These are phyloP conservation scores for Gymnogyps californianus DNA, from an alignment of 2,113 vertebrate species.

Conservation along the genomic window DNA sequence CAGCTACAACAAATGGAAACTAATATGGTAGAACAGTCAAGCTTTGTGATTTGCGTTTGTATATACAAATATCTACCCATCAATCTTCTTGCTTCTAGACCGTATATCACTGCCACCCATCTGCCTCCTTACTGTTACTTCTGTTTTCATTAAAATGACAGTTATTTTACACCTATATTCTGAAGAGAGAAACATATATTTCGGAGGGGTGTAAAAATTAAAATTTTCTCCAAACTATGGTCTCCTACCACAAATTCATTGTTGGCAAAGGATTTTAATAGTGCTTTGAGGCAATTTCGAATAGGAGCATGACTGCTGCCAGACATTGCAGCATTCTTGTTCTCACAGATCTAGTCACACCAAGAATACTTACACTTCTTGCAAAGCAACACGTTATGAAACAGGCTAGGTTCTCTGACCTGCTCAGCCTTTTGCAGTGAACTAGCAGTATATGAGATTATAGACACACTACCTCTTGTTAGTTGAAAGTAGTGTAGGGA, in stretches of 20 bases:
- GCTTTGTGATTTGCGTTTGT: slow-evolving; percentile 56
- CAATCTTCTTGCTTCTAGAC: slow-evolving; percentile 21
- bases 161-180: slow-evolving; percentile 46
- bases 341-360: not conserved
- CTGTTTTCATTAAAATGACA: slow-evolving; percentile 31
- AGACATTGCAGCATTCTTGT: not conserved
- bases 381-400: not conserved
- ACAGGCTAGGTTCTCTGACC: not conserved
- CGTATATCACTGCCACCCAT: not conserved
- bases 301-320: not conserved
- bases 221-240: not conserved
- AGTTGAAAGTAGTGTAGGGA: not conserved
- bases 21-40: slow-evolving; percentile 72
- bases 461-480: not conserved
- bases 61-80: slow-evolving; percentile 61
- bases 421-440: not conserved
- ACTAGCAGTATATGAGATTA: not conserved
- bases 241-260: not conserved
- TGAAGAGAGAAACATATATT: not conserved
- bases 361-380: not conserved
- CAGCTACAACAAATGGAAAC: slow-evolving; percentile 74
- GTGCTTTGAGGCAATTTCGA: not conserved
- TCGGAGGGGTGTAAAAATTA: not conserved
- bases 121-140: slow-evolving; percentile 28
- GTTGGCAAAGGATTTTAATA: not conserved